Percentiles rank a stretch among this genome's conserved stretches.
These are phyloP conservation scores for Ectemnius cavifrons DNA, from an alignment of 2,888 invertebrate species.

Conservation along the genomic window DNA sequence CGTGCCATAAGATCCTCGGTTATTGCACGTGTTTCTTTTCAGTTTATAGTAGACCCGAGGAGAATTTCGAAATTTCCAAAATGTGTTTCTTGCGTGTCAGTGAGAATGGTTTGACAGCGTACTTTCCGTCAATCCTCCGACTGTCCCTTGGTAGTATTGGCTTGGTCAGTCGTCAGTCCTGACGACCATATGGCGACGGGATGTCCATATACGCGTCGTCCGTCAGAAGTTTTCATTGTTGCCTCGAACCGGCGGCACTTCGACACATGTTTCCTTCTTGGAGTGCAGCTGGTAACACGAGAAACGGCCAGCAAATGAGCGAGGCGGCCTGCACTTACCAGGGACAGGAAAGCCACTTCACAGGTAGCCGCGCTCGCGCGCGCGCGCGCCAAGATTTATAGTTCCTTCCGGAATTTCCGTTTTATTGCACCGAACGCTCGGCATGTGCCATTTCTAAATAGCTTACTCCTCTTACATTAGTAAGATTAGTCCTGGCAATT, in stretches of 20 bases:
- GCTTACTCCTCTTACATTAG: background rate
- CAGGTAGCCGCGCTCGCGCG: background rate
- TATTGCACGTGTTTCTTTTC: too few relatives aligned
- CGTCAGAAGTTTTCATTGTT: conserved; percentile 58
- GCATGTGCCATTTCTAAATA: background rate
- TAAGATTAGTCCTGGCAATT: too few relatives aligned
- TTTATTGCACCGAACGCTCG: conserved; percentile 11
- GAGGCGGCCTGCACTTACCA: conserved; percentile 4
- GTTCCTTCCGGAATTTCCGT: conserved; percentile 24
- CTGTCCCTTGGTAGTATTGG: conserved; percentile 15
- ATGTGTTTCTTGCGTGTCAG: background rate
- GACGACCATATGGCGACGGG: conserved; percentile 54
- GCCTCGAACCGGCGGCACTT: conserved; percentile 11
- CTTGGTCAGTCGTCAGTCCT: conserved; percentile 37
- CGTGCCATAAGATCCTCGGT: too few relatives aligned
- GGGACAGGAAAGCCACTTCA: conserved; percentile 34
- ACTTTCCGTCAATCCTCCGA: conserved; percentile 12
- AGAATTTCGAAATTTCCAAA: background rate
- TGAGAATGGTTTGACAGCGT: conserved; percentile 11
- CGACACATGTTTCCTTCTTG: conserved; percentile 53
- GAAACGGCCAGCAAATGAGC: conserved; percentile 19
- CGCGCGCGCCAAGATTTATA: conserved; percentile 34
- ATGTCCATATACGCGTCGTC: conserved; percentile 35
- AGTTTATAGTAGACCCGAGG: background rate
- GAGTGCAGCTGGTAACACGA: conserved; percentile 15